Evolutionary conservation across 2,113 vertebrate species (phyloP).

Genomic region (Neodon shergylaensis): DNA sequence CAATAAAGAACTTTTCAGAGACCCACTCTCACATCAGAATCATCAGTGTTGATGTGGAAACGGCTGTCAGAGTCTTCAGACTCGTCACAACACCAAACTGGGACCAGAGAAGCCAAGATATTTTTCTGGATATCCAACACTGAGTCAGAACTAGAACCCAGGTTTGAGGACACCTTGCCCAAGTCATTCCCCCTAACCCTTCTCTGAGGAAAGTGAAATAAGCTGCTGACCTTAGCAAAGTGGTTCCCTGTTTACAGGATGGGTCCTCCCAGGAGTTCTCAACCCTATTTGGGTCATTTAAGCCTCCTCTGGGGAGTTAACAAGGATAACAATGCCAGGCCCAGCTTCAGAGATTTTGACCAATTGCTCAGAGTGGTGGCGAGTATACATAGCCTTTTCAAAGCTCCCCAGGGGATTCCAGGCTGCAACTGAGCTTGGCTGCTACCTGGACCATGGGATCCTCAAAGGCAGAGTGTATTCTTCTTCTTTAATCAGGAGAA

Average conservation of each 20-base stretch:
- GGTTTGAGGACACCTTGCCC: not conserved
- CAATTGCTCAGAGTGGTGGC: slow-evolving; percentile 18
- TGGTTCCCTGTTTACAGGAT: not conserved
- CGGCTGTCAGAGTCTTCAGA: not conserved
- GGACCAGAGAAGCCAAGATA: slow-evolving; percentile 8
- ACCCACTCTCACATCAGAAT: not conserved
- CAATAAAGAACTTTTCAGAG: not conserved
- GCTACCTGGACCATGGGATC: not conserved
- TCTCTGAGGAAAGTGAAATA: not conserved
- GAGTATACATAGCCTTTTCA: not conserved
- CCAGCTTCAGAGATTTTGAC: slow-evolving; percentile 19
- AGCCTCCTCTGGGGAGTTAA: slow-evolving; percentile 18
- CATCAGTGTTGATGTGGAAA: not conserved
- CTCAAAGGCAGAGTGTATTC: not conserved
- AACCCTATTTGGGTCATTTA: not conserved
- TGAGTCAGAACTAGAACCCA: not conserved
- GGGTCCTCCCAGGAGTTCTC: not conserved
- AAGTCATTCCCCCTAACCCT: not conserved
- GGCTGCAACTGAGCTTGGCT: not conserved
- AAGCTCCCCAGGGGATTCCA: slow-evolving; percentile 29
- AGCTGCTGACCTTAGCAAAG: not conserved
- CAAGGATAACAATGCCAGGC: not conserved
- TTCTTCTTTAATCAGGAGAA: not conserved
- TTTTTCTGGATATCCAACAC: not conserved
- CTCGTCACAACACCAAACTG: not conserved